Evolutionary conservation across 2,888 invertebrate genomes (phyloP), one percentile per base, ranked within the genome.

Genomic region (Drosophila merina): DNA sequence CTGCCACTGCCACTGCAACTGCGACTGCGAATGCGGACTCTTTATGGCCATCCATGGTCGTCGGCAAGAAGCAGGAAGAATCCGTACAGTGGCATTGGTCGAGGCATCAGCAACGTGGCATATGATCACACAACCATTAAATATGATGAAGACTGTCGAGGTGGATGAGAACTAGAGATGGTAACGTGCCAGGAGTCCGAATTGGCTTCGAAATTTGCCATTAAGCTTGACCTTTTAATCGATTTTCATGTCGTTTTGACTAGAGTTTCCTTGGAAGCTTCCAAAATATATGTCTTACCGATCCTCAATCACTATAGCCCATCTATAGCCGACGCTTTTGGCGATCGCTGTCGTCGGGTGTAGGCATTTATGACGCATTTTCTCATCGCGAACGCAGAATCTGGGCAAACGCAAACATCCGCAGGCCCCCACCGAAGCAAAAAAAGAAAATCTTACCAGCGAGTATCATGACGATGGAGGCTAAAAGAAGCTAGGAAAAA

Each of bases 351-450:
- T 88, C 88, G 72, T 88, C 85, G 83, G 81, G 76, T 83, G 86
- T 84, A 84, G 87, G 84, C 87, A 89, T 88, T 89, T 88, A 88
- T 88, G 89, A 88, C 88, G 88, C 89, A 85, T 88, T 88, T 88
- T 88, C 89, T 89, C 88, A 89, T 81, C 85, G 76, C 42, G 68
- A n/a, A 4, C 28, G 28, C 28, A 28, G 73, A 60, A 72, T 74
- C 79, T 74, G 72, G 74, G 72, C 75, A 76, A 82, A 72, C 52
- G 64, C 86, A 79, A 81, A 79, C 80, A 82, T 69, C 75, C 73
- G 77, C 77, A 60, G 85, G 85, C 80, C 6, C 55, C 64, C 66
- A 64, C 31, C 52, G 45, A 52, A 40, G 64, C 40, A 40, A 57
- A 44, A 44, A 14, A 49, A 20, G 42, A 42, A 20, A 20, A 20